phyloP scores from a whole-genome alignment of 2,113 vertebrate species.

The Mola mola region DNA sequence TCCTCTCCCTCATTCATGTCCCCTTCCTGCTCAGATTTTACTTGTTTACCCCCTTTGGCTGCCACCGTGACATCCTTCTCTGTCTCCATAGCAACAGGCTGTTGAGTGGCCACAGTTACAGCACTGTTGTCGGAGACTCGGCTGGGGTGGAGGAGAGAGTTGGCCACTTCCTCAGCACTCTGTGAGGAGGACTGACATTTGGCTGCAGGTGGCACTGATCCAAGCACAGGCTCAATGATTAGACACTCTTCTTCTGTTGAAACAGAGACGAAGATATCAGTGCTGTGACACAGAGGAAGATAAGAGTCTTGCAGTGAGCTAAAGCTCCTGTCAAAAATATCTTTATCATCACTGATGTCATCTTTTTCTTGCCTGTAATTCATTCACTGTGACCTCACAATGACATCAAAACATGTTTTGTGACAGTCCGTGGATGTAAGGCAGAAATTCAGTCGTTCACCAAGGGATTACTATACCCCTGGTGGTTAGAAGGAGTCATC shows the following conservation, averaged over 20 bases:
- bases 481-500: too few relatives aligned
- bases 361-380: too few relatives aligned
- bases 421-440: too few relatives aligned
- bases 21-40: conserved; percentile 61
- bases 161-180: conserved; percentile 78
- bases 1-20: conserved; percentile 43
- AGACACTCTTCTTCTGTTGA: conserved; percentile 79
- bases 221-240: conserved; percentile 68
- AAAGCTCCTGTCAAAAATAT: too few relatives aligned
- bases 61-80: conserved; percentile 50
- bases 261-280: conserved; percentile 29
- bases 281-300: too few relatives aligned
- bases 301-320: too few relatives aligned
- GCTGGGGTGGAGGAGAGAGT: conserved; percentile 90
- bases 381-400: too few relatives aligned
- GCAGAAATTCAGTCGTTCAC: too few relatives aligned
- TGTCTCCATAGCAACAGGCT: conserved; percentile 63
- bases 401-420: too few relatives aligned
- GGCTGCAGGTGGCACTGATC: conserved; percentile 34
- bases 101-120: conserved; percentile 41
- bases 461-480: too few relatives aligned
- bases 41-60: conserved; percentile 69
- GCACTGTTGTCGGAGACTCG: conserved; percentile 71
- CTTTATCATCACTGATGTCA: too few relatives aligned
- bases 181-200: conserved; percentile 33